A percentile compares a stretch with the other conserved stretches of the same genome.
Evolutionary conservation across 92 coral and sea anemone genomes (phyloP).

Genomic region (Palythoa grandis): DNA sequence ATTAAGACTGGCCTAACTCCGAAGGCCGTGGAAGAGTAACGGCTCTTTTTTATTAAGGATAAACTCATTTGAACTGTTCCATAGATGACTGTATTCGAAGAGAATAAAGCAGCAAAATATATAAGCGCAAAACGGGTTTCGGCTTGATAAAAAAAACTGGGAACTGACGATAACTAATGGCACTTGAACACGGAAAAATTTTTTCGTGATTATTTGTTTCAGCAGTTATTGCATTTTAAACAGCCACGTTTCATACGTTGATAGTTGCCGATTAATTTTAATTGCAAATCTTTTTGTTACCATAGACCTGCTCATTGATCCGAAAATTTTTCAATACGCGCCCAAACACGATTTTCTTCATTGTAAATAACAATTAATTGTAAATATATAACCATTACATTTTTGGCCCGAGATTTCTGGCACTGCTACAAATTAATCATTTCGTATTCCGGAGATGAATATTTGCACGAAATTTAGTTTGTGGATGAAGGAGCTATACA

Average conservation of each 20-base stretch:
- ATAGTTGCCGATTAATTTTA: background rate
- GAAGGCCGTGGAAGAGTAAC: no score
- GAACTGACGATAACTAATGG: no score
- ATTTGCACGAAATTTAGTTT: background rate
- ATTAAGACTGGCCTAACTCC: no score
- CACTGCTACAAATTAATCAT: no score
- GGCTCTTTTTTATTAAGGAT: no score
- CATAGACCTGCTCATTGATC: slow-evolving; percentile 4
- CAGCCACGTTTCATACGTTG: background rate
- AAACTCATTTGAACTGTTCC: no score
- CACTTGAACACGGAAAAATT: background rate
- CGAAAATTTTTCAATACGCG: slow-evolving; percentile 17
- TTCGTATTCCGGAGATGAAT: background rate
- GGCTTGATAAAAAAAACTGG: no score
- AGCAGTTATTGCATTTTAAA: background rate
- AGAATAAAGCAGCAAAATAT: no score
- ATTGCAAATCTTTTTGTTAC: slow-evolving; percentile 34
- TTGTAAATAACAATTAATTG: background rate
- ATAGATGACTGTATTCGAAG: no score
- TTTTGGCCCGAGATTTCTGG: background rate
- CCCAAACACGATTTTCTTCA: background rate
- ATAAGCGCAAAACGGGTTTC: no score
- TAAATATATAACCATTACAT: background rate
- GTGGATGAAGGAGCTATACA: background rate
- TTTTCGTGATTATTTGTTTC: background rate